Percentiles rank a stretch among this genome's conserved stretches.
phyloP scores from a whole-genome alignment of 37 sponge, comb jelly and placozoan species.

The Ephydatia muelleri region DNA sequence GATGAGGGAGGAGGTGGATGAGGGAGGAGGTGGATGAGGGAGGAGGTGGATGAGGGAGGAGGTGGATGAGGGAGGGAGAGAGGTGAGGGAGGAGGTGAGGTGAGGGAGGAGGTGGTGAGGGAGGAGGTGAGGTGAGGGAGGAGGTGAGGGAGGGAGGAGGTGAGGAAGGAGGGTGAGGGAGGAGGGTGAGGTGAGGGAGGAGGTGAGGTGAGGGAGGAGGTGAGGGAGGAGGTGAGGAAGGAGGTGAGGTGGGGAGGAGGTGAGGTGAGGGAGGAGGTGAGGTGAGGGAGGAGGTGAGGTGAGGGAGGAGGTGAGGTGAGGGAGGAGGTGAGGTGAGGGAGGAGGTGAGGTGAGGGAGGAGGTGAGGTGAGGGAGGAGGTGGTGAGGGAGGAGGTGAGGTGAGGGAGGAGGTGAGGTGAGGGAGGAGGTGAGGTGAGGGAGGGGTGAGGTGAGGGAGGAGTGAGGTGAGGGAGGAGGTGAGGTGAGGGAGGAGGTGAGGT shows the following conservation, averaged over 20 bases:
- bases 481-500: not conserved
- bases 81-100: not conserved
- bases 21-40: not conserved
- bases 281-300: not conserved
- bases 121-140: too few species aligned
- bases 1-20: not conserved
- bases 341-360: too few species aligned
- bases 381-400: not conserved
- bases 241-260: not conserved
- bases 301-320: not conserved
- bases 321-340: too few species aligned
- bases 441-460: not conserved
- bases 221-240: not conserved
- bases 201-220: not conserved
- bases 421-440: not conserved
- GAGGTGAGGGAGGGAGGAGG: not conserved
- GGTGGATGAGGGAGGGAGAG: not conserved
- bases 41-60: constrained; percentile 1
- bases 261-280: not conserved
- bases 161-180: not conserved
- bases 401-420: not conserved
- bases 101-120: not conserved
- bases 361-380: not conserved
- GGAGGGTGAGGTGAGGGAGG: not conserved
- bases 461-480: not conserved